Base-by-base conservation (phyloP, 2,888 invertebrate species). In the Drosophila fulvimacula region DNA sequence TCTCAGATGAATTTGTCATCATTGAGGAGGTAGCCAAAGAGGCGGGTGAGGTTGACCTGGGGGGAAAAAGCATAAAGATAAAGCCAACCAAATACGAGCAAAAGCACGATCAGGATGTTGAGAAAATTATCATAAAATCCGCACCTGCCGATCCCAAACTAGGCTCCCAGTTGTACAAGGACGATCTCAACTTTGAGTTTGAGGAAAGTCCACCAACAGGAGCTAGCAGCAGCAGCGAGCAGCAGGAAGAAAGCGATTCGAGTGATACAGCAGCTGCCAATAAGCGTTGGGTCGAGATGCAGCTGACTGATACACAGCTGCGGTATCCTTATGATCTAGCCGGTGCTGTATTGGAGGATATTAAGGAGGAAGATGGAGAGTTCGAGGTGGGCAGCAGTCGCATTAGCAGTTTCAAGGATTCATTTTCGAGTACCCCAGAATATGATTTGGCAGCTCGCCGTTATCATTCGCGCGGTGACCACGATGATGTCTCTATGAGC, bases 281-380 rank as follows among this genome's bases (percentile, higher is more conserved):
- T 63, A 96, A 96, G 83, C 95, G 96, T 66, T 97, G 97, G 97
- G 95, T 97, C 59, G 97, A 97, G 93, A 97, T 97, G 95, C 97
- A 97, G 80, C 95, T 96, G 80, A 93, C 95, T 48, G 94, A 93
- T 65, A 84, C 90, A 9, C 95, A 95, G 57, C 93, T 95, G 68
- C 94, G 94, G 0, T 95, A 95, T 88, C 95, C 95, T 64, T 96
- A 97, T 90, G 97, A 97, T 76, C 96, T 96, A 74, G 96, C 97
- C 86, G 94, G 97, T 68, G 96, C 97, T 17, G 96, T 97, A 5
- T 92, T 98, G 42, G 98, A 98, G 93, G 98, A 98, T 85, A 98
- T 97, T 46, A 97, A 97, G 93, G 97, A 97, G 92, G 98, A 98
- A 92, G 98, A 98, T 93, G 96, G 97, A 56, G 97, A 97, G 89